Evolutionary conservation across 2,113 vertebrate genomes (phyloP), one percentile per base, ranked within the genome.

Genomic region (Climacteris rufus): DNA sequence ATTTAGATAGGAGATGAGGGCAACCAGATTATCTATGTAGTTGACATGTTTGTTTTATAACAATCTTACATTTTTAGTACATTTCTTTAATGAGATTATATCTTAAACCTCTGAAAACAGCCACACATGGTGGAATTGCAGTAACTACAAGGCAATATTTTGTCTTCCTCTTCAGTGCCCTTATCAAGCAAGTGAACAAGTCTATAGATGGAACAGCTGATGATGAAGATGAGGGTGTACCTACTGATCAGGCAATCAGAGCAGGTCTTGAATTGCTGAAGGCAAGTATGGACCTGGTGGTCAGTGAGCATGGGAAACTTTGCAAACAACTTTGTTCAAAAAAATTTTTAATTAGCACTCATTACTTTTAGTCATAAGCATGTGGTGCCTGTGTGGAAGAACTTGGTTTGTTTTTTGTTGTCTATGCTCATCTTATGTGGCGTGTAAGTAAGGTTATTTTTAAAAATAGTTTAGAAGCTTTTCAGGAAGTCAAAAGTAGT

Each of bases 191-290:
- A 96, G 98, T 99, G 72, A 99, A 99, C 94, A 99, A 98, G 86
- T 99, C 98, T 53, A 99, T 99, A 96, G 98, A 99, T 95, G 98
- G 99, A 84, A 99, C 99, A 33, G 98, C 98, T 49, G 98, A 99
- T 97, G 99, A 99, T 96, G 99, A 99, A 94, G 98, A 99, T 90
- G 98, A 99, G 82, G 99, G 99, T 50, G 98, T 99, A 44, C 98
- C 98, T 69, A 98, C 98, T 66, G 99, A 99, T 90, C 98, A 99
- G 74, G 99, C 99, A 61, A 98, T 99, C 90, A 98, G 98, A 87
- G 99, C 98, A 45, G 99, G 99, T 80, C 98, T 99, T 86, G 98
- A 99, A 91, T 97, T 99, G 82, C 98, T 99, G 74, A 99, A 99
- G 98, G 99, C 98, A 98, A 97, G 75, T 93, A 79, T 47, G 30